These are phyloP conservation scores for Apotomis turbidana DNA, from an alignment of 2,888 invertebrate genomes.

Conservation along the genomic window DNA sequence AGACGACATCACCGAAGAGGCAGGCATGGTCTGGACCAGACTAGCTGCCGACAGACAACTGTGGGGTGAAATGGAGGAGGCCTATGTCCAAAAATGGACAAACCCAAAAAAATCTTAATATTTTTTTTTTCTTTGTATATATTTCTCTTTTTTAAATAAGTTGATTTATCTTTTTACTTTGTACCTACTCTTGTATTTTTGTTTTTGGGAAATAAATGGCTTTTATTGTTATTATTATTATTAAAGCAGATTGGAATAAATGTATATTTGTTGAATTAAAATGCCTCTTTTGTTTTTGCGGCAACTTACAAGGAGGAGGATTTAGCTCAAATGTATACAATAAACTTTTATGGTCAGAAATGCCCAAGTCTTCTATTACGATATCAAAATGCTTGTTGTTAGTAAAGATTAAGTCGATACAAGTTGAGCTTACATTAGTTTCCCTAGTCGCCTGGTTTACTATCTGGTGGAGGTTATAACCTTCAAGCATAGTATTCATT, in stretches of 20 bases:
- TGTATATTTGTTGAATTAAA: not conserved
- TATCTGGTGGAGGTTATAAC: not conserved
- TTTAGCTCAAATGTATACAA: not conserved
- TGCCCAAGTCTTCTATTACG: not conserved
- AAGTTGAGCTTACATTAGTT: not conserved
- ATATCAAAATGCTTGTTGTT: not conserved
- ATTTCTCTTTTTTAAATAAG: too few relatives aligned
- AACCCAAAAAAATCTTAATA: too few relatives aligned
- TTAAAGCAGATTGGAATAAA: not conserved
- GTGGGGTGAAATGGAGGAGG: too few relatives aligned
- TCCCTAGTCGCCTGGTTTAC: not conserved
- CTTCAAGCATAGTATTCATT: not conserved
- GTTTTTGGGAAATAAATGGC: too few relatives aligned
- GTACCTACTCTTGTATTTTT: too few relatives aligned
- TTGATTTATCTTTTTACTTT: too few relatives aligned
- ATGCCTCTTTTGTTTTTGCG: not conserved
- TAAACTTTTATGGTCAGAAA: constrained; percentile 9
- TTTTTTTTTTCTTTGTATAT: too few relatives aligned
- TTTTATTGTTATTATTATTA: too few relatives aligned
- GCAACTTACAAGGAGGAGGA: not conserved
- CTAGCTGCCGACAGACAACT: too few relatives aligned
- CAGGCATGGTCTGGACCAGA: too few relatives aligned
- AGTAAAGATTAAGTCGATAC: constrained; percentile 9
- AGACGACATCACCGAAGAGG: too few relatives aligned
- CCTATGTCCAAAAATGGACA: too few relatives aligned